These are phyloP conservation scores for Leptogaster cylindrica DNA, from an alignment of 2,888 invertebrate genomes.

Conservation along the genomic window DNA sequence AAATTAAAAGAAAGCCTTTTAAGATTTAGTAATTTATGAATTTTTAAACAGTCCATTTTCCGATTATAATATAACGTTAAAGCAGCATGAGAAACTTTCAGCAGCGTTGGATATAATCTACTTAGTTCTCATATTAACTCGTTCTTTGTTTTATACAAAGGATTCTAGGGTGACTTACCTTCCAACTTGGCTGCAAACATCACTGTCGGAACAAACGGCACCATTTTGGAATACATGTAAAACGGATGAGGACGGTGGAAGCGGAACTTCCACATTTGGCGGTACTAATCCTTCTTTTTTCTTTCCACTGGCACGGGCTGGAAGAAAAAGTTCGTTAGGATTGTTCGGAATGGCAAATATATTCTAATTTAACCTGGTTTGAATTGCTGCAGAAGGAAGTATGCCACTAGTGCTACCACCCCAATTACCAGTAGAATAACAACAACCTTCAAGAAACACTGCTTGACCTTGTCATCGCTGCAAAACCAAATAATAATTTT, in stretches of 20 bases:
- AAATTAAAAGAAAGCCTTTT: too few relatives aligned
- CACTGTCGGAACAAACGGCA: conserved; percentile 80
- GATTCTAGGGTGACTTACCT: conserved; percentile 70
- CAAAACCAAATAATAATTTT: neutral
- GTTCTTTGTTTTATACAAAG: too few relatives aligned
- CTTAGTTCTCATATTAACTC: too few relatives aligned
- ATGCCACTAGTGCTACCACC: neutral
- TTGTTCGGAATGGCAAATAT: too few relatives aligned
- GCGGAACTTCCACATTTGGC: conserved; percentile 69
- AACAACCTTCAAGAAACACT: conserved; percentile 1
- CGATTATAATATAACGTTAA: too few relatives aligned
- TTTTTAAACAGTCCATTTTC: too few relatives aligned
- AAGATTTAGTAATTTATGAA: too few relatives aligned
- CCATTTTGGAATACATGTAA: conserved; percentile 72
- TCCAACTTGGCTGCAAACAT: conserved; percentile 77
- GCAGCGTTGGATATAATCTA: too few relatives aligned
- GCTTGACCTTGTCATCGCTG: neutral
- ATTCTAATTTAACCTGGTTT: conserved; percentile 1
- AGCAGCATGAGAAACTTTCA: too few relatives aligned
- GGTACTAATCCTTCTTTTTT: conserved; percentile 56
- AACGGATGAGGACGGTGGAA: conserved; percentile 71
- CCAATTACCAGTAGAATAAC: neutral
- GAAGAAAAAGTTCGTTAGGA: too few relatives aligned
- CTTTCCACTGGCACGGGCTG: neutral
- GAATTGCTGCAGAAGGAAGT: conserved; percentile 21